phyloP scores from a whole-genome alignment of 2,113 vertebrate genomes.

The Perca fluviatilis region DNA sequence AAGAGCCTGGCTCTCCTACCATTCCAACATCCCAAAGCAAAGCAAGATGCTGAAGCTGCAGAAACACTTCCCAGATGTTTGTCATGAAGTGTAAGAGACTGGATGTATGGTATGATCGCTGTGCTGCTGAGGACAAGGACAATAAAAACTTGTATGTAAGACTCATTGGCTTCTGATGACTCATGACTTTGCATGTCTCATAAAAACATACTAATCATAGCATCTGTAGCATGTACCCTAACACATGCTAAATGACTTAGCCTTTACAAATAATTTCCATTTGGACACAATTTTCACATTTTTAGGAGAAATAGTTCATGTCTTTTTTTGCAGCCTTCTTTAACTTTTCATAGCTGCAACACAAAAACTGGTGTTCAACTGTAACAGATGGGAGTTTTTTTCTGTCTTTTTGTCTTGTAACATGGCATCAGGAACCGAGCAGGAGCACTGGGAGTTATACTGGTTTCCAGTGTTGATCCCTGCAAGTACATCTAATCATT shows the following conservation, averaged over 20 bases:
- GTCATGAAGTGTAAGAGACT: conserved; percentile 32
- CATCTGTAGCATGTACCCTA: conserved; percentile 16
- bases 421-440: conserved; percentile 26
- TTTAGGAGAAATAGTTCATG: conserved; percentile 14
- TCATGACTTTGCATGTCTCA: conserved; percentile 34
- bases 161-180: conserved; percentile 34
- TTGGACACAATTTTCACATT: conserved; percentile 33
- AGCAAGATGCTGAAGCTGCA: conserved; percentile 69
- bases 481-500: conserved; percentile 17
- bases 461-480: conserved; percentile 26
- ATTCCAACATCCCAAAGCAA: conserved; percentile 53
- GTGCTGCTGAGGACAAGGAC: conserved; percentile 30
- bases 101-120: conserved; percentile 4
- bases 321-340: conserved; percentile 19
- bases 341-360: conserved; percentile 7
- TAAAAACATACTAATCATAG: conserved; percentile 25
- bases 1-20: conserved; percentile 37
- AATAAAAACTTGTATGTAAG: conserved; percentile 23
- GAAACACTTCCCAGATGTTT: conserved; percentile 71
- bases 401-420: neutral
- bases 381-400: neutral
- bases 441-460: conserved; percentile 17
- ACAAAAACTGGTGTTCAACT: neutral
- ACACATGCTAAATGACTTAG: conserved; percentile 35
- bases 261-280: conserved; percentile 48